phyloP scores from a whole-genome alignment of 1,140 invertebrate genomes.

The Batillaria attramentaria region DNA sequence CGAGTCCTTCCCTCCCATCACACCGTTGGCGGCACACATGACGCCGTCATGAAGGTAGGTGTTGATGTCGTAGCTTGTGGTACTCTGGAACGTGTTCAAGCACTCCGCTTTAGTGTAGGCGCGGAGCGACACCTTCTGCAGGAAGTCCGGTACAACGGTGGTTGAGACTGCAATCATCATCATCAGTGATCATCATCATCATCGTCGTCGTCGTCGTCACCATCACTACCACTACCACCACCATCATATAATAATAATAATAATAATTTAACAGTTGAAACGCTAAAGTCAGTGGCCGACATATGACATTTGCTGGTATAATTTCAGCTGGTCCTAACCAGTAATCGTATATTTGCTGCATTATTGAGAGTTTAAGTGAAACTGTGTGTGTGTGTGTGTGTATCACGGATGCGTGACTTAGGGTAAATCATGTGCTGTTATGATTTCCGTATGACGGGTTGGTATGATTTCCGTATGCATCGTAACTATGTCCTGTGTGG shows the following conservation, averaged over 20 bases:
- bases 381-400: too few species aligned
- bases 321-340: too few species aligned
- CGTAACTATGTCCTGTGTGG: too few species aligned
- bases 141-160: not conserved
- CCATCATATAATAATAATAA: not conserved
- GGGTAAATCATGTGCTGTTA: too few species aligned
- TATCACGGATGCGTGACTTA: too few species aligned
- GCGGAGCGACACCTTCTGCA: slow-evolving; percentile 26
- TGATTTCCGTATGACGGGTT: too few species aligned
- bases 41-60: slow-evolving; percentile 6
- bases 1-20: slow-evolving; percentile 23
- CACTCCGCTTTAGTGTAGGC: not conserved
- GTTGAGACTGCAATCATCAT: not conserved
- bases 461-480: too few species aligned
- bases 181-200: not conserved
- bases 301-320: too few species aligned
- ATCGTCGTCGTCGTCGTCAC: not conserved
- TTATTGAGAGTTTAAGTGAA: too few species aligned
- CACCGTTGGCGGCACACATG: slow-evolving; percentile 33
- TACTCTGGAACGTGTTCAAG: not conserved
- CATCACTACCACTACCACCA: not conserved
- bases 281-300: too few species aligned
- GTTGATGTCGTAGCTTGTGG: slow-evolving; percentile 15
- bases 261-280: too few species aligned
- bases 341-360: too few species aligned